phyloP scores from a whole-genome alignment of 2,113 vertebrate species.

The Amblyornis subalaris region DNA sequence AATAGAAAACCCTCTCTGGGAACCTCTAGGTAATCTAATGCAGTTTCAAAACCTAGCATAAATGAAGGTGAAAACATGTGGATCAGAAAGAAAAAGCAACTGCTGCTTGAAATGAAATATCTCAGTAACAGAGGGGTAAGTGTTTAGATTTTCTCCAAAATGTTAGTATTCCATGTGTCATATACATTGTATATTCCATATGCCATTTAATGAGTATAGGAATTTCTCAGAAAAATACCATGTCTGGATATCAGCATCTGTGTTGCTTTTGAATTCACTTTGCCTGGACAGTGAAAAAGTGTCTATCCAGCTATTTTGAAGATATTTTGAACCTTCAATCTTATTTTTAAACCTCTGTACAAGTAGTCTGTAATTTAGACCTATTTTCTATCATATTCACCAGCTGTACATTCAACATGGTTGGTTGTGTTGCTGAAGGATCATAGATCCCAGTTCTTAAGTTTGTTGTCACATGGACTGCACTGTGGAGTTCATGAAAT shows the following conservation, averaged over 20 bases:
- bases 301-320: background rate
- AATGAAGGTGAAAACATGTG: background rate
- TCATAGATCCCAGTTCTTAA: background rate
- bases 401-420: background rate
- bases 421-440: background rate
- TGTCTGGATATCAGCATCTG: background rate
- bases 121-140: background rate
- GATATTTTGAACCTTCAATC: background rate
- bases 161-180: background rate
- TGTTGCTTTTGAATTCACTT: background rate
- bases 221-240: background rate
- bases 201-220: background rate
- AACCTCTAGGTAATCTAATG: background rate
- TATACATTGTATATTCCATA: background rate
- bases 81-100: background rate
- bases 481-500: background rate
- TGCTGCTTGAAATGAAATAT: background rate
- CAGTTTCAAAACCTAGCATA: background rate
- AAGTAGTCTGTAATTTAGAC: background rate
- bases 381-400: background rate
- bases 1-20: background rate
- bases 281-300: background rate
- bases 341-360: background rate
- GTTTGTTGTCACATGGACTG: background rate
- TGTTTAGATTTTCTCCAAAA: background rate